Evolutionary conservation across 92 coral and sea anemone species (phyloP).

Genomic region (Parazoanthus atlanticus): DNA sequence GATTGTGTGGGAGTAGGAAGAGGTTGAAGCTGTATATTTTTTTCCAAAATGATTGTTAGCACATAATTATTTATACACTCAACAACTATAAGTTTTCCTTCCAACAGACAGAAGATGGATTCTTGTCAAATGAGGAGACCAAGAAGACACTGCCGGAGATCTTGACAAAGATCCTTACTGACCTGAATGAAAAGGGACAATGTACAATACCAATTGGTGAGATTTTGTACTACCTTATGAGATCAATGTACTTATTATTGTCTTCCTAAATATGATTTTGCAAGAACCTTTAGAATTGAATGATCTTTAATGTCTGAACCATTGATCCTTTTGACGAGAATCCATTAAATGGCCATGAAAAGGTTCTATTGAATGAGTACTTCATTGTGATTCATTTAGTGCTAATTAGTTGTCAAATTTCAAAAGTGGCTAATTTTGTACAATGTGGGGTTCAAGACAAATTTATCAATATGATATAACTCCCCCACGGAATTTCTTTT

Average conservation of each 20-base stretch:
- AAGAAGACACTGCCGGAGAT: conserved; percentile 78
- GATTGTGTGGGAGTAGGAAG: neutral
- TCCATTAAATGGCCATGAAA: neutral
- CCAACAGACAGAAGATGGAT: conserved; percentile 88
- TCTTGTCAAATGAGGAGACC: conserved; percentile 88
- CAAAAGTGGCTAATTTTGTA: no score
- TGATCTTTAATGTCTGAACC: neutral
- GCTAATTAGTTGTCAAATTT: no score
- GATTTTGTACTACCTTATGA: neutral
- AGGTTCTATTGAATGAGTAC: no score
- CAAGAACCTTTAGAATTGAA: no score
- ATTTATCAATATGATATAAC: no score
- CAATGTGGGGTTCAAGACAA: no score
- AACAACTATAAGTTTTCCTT: neutral
- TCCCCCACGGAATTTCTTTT: no score
- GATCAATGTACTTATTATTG: no score
- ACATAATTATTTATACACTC: no score
- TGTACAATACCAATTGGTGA: conserved; percentile 91
- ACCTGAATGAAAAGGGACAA: conserved; percentile 73
- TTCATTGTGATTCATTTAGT: no score
- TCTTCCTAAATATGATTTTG: neutral
- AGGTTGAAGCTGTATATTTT: neutral
- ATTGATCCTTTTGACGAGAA: neutral
- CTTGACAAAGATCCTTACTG: conserved; percentile 64
- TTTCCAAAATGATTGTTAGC: neutral